These are phyloP conservation scores for Corydoras sp. DNA, from an alignment of 2,113 vertebrate genomes.

Conservation along the genomic window DNA sequence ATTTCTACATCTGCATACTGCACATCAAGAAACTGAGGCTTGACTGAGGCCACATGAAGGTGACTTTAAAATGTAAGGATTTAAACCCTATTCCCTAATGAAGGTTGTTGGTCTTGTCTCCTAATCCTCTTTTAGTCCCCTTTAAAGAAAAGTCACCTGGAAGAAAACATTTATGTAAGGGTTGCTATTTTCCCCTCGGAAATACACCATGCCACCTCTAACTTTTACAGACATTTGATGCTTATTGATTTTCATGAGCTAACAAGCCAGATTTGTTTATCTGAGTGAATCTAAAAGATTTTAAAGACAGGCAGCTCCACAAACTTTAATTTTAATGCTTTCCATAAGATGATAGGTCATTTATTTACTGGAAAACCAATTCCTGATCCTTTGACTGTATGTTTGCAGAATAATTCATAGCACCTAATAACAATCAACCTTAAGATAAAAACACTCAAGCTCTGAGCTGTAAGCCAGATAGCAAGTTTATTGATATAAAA, in stretches of 20 bases:
- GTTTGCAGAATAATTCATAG: no score
- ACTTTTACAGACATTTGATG: constrained; percentile 34
- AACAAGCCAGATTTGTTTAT: constrained; percentile 47
- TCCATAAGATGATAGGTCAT: no score
- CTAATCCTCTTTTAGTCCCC: constrained; percentile 40
- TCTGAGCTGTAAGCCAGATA: no score
- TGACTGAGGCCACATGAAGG: constrained; percentile 44
- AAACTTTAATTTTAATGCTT: not conserved
- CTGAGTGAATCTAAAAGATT: constrained; percentile 17
- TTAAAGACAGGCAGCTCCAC: not conserved
- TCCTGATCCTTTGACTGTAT: no score
- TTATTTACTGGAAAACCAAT: no score
- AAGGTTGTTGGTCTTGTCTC: constrained; percentile 29
- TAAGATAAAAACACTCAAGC: no score
- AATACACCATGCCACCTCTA: constrained; percentile 38
- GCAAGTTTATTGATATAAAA: no score
- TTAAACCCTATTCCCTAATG: constrained; percentile 33
- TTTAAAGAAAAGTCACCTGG: constrained; percentile 56
- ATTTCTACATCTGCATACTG: no score
- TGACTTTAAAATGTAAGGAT: constrained; percentile 54
- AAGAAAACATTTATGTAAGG: constrained; percentile 67
- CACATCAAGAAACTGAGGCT: not conserved
- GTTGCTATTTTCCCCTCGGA: constrained; percentile 55
- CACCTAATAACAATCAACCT: no score
- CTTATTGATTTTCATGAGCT: constrained; percentile 40